Percentiles rank a stretch among this genome's conserved stretches.
phyloP scores from a whole-genome alignment of 1,140 invertebrate genomes.

The Solen grandis region DNA sequence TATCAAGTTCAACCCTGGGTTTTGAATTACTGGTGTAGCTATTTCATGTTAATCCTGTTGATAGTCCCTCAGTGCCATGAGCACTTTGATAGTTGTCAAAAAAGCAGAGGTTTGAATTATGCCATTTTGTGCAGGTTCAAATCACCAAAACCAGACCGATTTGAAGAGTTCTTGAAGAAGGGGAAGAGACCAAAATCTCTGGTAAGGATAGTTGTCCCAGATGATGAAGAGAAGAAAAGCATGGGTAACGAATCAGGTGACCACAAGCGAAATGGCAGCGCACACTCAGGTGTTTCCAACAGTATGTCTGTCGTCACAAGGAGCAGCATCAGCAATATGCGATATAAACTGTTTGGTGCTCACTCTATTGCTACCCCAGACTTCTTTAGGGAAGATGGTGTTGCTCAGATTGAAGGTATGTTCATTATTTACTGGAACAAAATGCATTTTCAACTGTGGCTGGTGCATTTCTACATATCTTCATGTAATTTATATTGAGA shows the following conservation, averaged over 20 bases:
- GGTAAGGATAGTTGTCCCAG: constrained; percentile 34
- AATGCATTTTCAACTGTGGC: too few species aligned
- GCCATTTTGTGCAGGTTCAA: too few species aligned
- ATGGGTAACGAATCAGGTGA: background rate
- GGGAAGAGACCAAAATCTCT: constrained; percentile 31
- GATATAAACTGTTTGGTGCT: constrained; percentile 49
- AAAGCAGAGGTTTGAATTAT: too few species aligned
- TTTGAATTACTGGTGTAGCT: too few species aligned
- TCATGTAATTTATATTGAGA: background rate
- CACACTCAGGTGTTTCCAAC: constrained; percentile 22
- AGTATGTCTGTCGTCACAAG: constrained; percentile 34
- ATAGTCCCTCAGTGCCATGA: too few species aligned
- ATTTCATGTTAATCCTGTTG: too few species aligned
- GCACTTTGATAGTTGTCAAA: too few species aligned
- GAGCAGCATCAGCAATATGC: constrained; percentile 35
- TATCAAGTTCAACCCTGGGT: too few species aligned
- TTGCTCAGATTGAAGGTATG: constrained; percentile 2
- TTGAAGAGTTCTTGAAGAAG: constrained; percentile 26
- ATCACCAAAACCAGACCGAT: constrained; percentile 33
- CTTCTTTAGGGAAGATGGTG: constrained; percentile 39
- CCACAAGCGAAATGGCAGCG: background rate
- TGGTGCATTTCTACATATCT: background rate
- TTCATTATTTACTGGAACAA: background rate
- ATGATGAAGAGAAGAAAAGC: background rate
- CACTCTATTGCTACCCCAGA: constrained; percentile 36